phyloP scores from a whole-genome alignment of 2,888 invertebrate genomes.

The Drosophila kanekoi region DNA sequence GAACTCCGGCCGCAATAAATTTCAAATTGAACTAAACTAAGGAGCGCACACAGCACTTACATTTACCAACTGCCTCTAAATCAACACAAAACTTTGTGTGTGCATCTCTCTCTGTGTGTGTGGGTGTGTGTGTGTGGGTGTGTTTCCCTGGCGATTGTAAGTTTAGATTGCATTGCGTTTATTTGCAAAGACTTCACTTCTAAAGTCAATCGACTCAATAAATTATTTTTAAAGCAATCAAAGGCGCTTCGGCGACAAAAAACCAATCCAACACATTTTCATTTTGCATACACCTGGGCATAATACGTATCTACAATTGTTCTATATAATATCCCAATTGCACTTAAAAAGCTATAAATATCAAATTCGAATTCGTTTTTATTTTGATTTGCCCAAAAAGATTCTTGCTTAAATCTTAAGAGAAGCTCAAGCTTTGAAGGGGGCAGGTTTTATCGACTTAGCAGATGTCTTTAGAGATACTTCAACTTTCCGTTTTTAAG shows the following conservation, averaged over 20 bases:
- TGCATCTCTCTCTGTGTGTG: constrained; percentile 17
- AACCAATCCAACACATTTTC: constrained; percentile 59
- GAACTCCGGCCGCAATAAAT: constrained; percentile 79
- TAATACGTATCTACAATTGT: not conserved
- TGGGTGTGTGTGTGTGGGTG: constrained; percentile 32
- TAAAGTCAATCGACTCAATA: constrained; percentile 81
- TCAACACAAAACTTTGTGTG: constrained; percentile 56
- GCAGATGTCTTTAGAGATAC: no score
- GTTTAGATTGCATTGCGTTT: constrained; percentile 77
- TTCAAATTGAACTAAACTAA: constrained; percentile 72
- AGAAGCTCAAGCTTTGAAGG: no score
- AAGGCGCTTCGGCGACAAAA: constrained; percentile 71
- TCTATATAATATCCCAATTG: no score
- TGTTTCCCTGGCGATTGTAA: constrained; percentile 59
- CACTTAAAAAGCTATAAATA: no score
- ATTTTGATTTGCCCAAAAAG: no score
- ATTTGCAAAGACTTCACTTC: constrained; percentile 73
- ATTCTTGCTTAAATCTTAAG: no score
- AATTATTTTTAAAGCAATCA: constrained; percentile 82
- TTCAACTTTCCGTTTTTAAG: no score
- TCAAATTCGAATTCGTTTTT: no score
- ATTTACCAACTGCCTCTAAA: constrained; percentile 55
- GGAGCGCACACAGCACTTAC: constrained; percentile 53
- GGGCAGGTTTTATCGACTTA: no score
- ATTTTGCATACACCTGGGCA: constrained; percentile 11